Percentiles rank a stretch among this genome's conserved stretches.
Conservation (phyloP, 1,140 invertebrate species). For the Meloidogyne floridensis region DNA sequence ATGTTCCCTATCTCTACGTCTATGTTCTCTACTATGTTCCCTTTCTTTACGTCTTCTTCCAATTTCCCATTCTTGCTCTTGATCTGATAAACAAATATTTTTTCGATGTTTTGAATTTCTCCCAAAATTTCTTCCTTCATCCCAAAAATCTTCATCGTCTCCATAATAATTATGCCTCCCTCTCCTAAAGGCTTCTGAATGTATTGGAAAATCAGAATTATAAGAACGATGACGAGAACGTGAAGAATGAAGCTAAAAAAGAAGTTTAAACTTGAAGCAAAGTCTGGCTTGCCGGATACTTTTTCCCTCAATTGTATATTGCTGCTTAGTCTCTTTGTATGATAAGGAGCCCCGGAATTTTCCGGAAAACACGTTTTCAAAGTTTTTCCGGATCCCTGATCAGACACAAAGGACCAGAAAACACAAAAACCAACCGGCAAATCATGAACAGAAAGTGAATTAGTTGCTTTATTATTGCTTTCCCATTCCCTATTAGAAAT, state of each 20-base stretch:
- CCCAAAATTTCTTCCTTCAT: conserved; percentile 22
- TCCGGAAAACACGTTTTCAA: no score
- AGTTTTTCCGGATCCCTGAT: no score
- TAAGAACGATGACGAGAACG: not conserved
- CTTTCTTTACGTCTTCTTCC: conserved; percentile 13
- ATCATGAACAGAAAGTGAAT: conserved; percentile 2
- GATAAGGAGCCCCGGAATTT: no score
- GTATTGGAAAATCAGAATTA: not conserved
- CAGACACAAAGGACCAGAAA: no score
- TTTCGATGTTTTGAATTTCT: not conserved
- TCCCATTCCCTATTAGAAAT: not conserved
- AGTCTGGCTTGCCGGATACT: no score
- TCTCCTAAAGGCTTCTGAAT: conserved; percentile 2
- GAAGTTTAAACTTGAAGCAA: not conserved
- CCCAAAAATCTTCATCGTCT: not conserved
- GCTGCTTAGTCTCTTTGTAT: no score
- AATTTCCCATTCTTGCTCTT: conserved; percentile 29
- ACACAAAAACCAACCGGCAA: not conserved
- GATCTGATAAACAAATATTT: conserved; percentile 50
- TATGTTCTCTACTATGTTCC: conserved; percentile 23
- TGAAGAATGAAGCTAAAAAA: conserved; percentile 8
- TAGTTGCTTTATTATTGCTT: not conserved
- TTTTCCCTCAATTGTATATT: no score
- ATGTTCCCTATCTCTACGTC: not conserved
- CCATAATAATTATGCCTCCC: conserved; percentile 14